Percentiles rank a stretch among this genome's conserved stretches.
phyloP scores from a whole-genome alignment of 2,113 vertebrate species.

The Phalacrocorax pelagicus region DNA sequence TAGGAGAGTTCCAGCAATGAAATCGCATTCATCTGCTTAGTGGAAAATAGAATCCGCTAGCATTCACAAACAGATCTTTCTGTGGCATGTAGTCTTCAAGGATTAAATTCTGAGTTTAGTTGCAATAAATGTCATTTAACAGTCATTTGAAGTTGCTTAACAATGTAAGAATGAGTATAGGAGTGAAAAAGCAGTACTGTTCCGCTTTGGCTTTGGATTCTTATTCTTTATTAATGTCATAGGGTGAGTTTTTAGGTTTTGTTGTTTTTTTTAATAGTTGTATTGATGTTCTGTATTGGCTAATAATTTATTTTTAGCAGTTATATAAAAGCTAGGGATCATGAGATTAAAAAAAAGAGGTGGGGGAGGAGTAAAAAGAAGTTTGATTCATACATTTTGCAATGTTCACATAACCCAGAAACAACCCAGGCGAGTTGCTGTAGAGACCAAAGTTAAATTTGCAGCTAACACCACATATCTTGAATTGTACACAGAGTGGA shows the following conservation, averaged over 20 bases:
- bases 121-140: not conserved
- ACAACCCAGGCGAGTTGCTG: not conserved
- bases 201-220: not conserved
- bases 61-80: not conserved
- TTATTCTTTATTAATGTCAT: not conserved
- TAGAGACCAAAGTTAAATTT: not conserved
- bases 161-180: not conserved
- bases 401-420: not conserved
- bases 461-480: not conserved
- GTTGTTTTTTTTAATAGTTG: not conserved
- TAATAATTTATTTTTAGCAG: not conserved
- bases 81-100: not conserved
- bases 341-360: not conserved
- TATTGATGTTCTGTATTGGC: not conserved
- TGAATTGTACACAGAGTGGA: accelerated
- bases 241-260: not conserved
- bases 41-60: not conserved
- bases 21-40: not conserved
- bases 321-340: not conserved
- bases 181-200: not conserved
- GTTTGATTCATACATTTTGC: not conserved
- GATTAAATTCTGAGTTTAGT: not conserved
- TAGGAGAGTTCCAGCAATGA: not conserved
- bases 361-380: not conserved
- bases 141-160: not conserved